Evolutionary conservation across 2,888 invertebrate species (phyloP).

Genomic region (Keiferia lycopersicella): DNA sequence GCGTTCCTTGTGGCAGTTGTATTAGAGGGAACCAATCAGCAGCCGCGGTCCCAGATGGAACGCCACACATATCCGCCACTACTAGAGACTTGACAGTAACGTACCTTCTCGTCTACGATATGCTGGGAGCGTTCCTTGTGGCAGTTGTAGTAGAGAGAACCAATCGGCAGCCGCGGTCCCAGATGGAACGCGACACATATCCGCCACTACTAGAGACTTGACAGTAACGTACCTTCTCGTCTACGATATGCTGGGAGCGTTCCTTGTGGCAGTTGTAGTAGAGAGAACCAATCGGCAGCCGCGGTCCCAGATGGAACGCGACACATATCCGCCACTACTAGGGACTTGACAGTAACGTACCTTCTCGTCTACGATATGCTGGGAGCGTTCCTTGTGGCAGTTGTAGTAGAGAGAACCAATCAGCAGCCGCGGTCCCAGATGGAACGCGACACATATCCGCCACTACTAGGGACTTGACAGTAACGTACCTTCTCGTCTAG

Average conservation of each 20-base stretch:
- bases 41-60: too few species aligned
- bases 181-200: too few species aligned
- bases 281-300: slow-evolving; percentile 92
- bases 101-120: too few species aligned
- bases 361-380: too few species aligned
- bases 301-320: slow-evolving; percentile 94
- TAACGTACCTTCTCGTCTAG: slow-evolving; percentile 73
- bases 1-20: background rate
- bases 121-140: background rate
- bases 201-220: too few species aligned
- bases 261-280: slow-evolving; percentile 91
- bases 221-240: slow-evolving; percentile 65
- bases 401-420: background rate
- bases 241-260: slow-evolving; percentile 82
- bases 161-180: background rate
- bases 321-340: slow-evolving; percentile 91
- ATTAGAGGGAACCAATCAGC: background rate
- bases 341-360: too few species aligned
- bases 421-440: too few species aligned
- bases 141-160: background rate
- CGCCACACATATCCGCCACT: too few species aligned
- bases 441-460: too few species aligned
- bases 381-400: background rate
- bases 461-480: too few species aligned
- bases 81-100: too few species aligned